Percentiles rank a stretch among this genome's conserved stretches.
phyloP scores from a whole-genome alignment of 2,113 vertebrate species.

The Oryzias woworae region DNA sequence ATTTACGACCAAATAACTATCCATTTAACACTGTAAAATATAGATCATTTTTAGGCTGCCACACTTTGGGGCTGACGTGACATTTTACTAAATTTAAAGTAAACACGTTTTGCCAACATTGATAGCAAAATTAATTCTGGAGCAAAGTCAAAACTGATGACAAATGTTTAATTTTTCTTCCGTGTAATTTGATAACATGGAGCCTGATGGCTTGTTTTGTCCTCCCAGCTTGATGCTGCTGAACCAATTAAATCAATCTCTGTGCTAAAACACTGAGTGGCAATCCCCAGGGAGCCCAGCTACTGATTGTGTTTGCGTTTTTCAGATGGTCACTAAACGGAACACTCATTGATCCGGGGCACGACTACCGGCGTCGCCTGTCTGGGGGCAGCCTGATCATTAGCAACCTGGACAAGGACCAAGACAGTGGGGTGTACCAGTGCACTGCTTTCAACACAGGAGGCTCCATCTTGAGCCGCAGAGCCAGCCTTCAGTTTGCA shows the following conservation, averaged over 20 bases:
- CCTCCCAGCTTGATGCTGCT: slow-evolving; percentile 52
- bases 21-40: too few species aligned
- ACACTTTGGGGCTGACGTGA: too few species aligned
- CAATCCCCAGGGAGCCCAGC: slow-evolving; percentile 58
- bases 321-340: slow-evolving; percentile 89
- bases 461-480: slow-evolving; percentile 82
- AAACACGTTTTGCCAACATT: background rate
- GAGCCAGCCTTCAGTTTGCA: slow-evolving; percentile 83
- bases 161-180: background rate
- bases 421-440: slow-evolving; percentile 82
- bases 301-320: slow-evolving; percentile 83
- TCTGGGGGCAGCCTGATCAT: slow-evolving; percentile 83
- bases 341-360: slow-evolving; percentile 80
- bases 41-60: too few species aligned
- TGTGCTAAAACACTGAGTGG: slow-evolving; percentile 65
- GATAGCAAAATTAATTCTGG: background rate
- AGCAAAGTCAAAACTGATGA: too few species aligned
- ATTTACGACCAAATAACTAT: too few species aligned
- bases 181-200: slow-evolving; percentile 16
- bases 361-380: slow-evolving; percentile 80
- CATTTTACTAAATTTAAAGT: too few species aligned
- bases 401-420: slow-evolving; percentile 78
- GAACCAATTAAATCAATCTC: slow-evolving; percentile 65
- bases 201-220: slow-evolving; percentile 38
- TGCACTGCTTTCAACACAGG: slow-evolving; percentile 78